Conservation (phyloP, 2,888 invertebrate genomes). For the Allacma fusca region DNA sequence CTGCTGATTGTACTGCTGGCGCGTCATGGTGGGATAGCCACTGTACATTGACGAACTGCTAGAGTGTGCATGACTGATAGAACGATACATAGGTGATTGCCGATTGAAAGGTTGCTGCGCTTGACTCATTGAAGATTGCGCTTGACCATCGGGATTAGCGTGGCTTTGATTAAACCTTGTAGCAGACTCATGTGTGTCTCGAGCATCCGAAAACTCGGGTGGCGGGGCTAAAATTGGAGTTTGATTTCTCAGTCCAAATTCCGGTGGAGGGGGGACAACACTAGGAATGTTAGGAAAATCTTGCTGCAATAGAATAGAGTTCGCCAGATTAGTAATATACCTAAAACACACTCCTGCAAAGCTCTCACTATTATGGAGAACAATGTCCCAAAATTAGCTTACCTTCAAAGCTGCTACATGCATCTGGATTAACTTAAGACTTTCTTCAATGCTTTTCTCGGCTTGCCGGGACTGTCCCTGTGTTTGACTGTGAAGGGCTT, state of each 20-base stretch:
- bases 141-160: neutral
- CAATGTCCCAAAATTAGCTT: constrained; percentile 20
- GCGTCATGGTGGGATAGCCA: constrained; percentile 61
- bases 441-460: constrained; percentile 64
- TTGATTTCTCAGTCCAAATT: constrained; percentile 66
- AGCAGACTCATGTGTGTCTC: constrained; percentile 59
- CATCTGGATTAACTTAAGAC: constrained; percentile 63
- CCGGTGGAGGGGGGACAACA: constrained; percentile 71
- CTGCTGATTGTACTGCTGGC: constrained; percentile 57
- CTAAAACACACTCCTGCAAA: neutral
- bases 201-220: constrained; percentile 78
- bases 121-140: constrained; percentile 24
- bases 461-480: constrained; percentile 59
- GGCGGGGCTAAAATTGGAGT: constrained; percentile 78
- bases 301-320: constrained; percentile 52
- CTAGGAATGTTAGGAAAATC: constrained; percentile 66
- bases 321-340: constrained; percentile 31
- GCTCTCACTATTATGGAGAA: too few species aligned
- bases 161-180: constrained; percentile 60
- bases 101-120: constrained; percentile 59
- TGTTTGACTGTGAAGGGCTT: constrained; percentile 54
- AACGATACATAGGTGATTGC: constrained; percentile 61
- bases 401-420: constrained; percentile 64
- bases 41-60: constrained; percentile 61
- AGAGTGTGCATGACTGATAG: constrained; percentile 60